phyloP scores from a whole-genome alignment of 2,888 invertebrate genomes.

The Koerneria pararmatus region DNA sequence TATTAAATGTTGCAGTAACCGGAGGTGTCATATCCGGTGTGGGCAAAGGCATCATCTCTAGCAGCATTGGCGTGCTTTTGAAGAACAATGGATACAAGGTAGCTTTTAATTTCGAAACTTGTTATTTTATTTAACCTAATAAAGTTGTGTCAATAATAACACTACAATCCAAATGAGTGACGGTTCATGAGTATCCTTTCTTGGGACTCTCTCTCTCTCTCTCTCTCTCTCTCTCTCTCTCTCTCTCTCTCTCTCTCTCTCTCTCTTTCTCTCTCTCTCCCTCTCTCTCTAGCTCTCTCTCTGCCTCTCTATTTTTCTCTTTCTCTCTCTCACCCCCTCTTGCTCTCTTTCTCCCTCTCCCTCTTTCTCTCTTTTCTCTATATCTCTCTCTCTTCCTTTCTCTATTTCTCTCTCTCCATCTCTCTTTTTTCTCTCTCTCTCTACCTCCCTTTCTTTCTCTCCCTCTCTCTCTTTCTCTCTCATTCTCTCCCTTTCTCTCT shows the following conservation, averaged over 20 bases:
- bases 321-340: background rate
- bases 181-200: background rate
- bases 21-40: constrained; percentile 98
- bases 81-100: constrained; percentile 84
- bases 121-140: too few relatives aligned
- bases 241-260: constrained; percentile 10
- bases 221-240: constrained; percentile 5
- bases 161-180: too few relatives aligned
- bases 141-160: too few relatives aligned
- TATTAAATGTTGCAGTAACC: too few relatives aligned
- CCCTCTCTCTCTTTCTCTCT: background rate
- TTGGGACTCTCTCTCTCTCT: constrained; percentile 8
- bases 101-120: too few relatives aligned
- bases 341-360: background rate
- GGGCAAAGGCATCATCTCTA: constrained; percentile 69
- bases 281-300: constrained; percentile 6
- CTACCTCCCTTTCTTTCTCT: background rate
- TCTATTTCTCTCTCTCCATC: constrained; percentile 1
- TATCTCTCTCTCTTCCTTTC: background rate
- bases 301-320: background rate
- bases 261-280: constrained; percentile 6
- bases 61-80: constrained; percentile 85
- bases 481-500: background rate
- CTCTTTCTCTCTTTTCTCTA: background rate
- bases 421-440: background rate